phyloP scores from a whole-genome alignment of 2,113 vertebrate species.

The Psittacara wagleri region DNA sequence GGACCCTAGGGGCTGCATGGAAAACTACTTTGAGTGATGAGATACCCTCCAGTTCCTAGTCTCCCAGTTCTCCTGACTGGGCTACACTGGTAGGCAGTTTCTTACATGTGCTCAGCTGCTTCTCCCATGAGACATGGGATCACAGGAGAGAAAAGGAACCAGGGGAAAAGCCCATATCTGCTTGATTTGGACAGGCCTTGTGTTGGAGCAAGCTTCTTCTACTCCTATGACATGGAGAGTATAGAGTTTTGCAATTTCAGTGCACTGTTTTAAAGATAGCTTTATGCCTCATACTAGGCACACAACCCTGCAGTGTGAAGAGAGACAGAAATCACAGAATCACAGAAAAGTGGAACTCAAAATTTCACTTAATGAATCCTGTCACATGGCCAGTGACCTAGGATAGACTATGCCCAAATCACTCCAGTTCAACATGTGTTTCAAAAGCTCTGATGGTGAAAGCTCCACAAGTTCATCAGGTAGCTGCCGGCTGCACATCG shows the following conservation, averaged over 20 bases:
- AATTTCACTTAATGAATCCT: background rate
- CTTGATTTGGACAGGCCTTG: background rate
- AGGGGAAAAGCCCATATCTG: background rate
- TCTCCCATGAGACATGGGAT: background rate
- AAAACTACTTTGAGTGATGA: background rate
- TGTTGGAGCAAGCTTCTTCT: background rate
- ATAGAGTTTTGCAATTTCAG: background rate
- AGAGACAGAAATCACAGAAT: background rate
- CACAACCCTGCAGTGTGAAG: background rate
- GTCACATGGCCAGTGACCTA: background rate
- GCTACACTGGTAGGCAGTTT: background rate
- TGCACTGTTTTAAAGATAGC: background rate
- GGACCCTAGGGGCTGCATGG: background rate
- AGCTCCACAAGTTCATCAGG: background rate
- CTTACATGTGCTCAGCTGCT: background rate
- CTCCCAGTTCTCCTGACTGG: background rate
- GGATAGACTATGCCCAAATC: background rate
- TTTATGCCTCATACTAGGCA: background rate
- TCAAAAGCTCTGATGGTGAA: background rate
- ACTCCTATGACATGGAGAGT: background rate
- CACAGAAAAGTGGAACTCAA: background rate
- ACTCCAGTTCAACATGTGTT: background rate
- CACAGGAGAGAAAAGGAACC: background rate
- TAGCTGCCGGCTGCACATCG: background rate
- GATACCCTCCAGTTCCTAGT: background rate